Evolutionary conservation across 2,113 vertebrate genomes (phyloP).

Genomic region (Psilopsiagon aurifrons): DNA sequence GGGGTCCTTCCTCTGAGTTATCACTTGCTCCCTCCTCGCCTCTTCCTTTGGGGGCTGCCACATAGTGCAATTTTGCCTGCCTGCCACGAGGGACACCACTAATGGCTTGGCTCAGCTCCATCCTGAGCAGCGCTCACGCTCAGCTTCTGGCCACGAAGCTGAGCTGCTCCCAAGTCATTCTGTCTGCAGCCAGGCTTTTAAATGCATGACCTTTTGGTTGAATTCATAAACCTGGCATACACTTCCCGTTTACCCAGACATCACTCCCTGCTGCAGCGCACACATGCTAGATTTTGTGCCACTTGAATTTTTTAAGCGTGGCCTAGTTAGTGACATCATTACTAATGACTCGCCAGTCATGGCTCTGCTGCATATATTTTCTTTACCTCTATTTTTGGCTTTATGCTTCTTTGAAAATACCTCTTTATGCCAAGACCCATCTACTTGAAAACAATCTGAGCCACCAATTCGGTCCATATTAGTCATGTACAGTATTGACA

Average conservation of each 20-base stretch:
- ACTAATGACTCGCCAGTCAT: background rate
- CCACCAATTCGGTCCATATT: background rate
- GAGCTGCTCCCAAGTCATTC: background rate
- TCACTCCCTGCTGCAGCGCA: background rate
- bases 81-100: accelerated
- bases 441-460: background rate
- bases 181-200: background rate
- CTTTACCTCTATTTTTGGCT: background rate
- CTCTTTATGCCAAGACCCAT: background rate
- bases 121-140: accelerated
- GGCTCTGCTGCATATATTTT: background rate
- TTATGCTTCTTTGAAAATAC: background rate
- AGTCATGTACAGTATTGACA: background rate
- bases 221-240: background rate
- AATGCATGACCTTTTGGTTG: background rate
- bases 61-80: accelerated
- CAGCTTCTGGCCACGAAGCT: background rate
- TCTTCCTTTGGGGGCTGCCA: background rate
- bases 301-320: background rate
- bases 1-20: background rate
- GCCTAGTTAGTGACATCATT: background rate
- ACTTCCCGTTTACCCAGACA: background rate
- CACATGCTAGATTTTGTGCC: background rate
- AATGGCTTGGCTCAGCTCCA: background rate
- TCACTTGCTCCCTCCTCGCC: background rate